Percentiles rank a stretch among this genome's conserved stretches.
Conservation (phyloP, 2,113 vertebrate species). For the Calyptommatus sinebrachiatus region DNA sequence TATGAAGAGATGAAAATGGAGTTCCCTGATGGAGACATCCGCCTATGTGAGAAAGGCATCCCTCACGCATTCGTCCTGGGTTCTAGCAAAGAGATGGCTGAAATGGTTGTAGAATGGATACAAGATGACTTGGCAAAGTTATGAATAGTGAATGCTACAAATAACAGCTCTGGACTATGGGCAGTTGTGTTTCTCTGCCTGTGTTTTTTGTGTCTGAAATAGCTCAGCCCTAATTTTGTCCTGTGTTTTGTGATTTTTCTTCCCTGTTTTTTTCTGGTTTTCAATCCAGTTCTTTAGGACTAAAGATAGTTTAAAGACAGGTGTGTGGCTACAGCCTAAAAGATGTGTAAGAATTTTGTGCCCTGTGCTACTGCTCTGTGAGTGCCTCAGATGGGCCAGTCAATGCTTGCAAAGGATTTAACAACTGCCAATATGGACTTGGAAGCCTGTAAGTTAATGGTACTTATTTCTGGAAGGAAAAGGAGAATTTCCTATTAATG, state of each 20-base stretch:
- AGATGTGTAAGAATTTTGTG: slow-evolving; percentile 47
- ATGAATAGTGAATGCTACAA: slow-evolving; percentile 37
- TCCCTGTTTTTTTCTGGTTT: slow-evolving; percentile 25
- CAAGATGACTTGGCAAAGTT: slow-evolving; percentile 67
- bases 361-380: slow-evolving; percentile 41
- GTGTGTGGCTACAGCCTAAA: neutral
- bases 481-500: neutral
- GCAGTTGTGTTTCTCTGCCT: slow-evolving; percentile 3
- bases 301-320: too few species aligned
- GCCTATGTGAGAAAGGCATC: slow-evolving; percentile 83
- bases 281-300: too few species aligned
- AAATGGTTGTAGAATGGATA: slow-evolving; percentile 83
- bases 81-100: slow-evolving; percentile 79
- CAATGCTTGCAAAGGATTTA: neutral
- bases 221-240: slow-evolving; percentile 21
- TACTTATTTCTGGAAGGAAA: neutral
- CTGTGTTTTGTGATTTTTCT: slow-evolving; percentile 44
- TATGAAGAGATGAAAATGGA: slow-evolving; percentile 88
- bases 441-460: slow-evolving; percentile 8
- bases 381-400: slow-evolving; percentile 35
- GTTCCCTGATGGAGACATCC: slow-evolving; percentile 86
- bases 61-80: slow-evolving; percentile 85
- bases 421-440: slow-evolving; percentile 3
- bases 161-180: neutral
- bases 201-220: slow-evolving; percentile 39